phyloP scores from a whole-genome alignment of 2,888 invertebrate genomes.

The Hirudinaria manillensis region DNA sequence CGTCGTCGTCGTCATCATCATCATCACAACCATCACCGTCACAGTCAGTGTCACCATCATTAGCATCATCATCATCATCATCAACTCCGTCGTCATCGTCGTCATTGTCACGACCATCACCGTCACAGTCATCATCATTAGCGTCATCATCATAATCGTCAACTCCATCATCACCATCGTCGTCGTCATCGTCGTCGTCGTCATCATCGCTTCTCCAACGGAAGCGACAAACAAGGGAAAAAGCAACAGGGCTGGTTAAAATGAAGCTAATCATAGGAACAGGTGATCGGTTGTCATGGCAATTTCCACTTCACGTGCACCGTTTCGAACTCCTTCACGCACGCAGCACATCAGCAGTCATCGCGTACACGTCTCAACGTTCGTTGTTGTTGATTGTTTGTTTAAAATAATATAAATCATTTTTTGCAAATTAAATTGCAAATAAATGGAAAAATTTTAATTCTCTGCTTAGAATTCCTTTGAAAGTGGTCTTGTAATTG shows the following conservation, averaged over 20 bases:
- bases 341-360: too few species aligned
- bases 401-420: too few species aligned
- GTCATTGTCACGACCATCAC: conserved; percentile 16
- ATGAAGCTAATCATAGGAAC: conserved; percentile 15
- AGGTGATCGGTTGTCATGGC: background rate
- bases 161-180: conserved; percentile 23
- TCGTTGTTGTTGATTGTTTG: too few species aligned
- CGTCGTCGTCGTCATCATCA: background rate
- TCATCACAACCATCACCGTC: background rate
- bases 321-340: too few species aligned
- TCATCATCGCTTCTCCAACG: conserved; percentile 12
- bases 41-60: background rate
- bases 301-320: too few species aligned
- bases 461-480: too few species aligned
- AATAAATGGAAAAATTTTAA: too few species aligned
- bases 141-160: conserved; percentile 18
- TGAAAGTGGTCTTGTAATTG: too few species aligned
- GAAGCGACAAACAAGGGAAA: conserved; percentile 3
- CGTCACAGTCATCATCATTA: background rate
- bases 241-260: conserved; percentile 10
- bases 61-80: background rate
- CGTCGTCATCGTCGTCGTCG: conserved; percentile 29
- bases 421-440: too few species aligned
- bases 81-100: conserved; percentile 14
- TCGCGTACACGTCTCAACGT: too few species aligned